Evolutionary conservation across 2,113 vertebrate species (phyloP).

Genomic region (Xenotilapia longispinis): DNA sequence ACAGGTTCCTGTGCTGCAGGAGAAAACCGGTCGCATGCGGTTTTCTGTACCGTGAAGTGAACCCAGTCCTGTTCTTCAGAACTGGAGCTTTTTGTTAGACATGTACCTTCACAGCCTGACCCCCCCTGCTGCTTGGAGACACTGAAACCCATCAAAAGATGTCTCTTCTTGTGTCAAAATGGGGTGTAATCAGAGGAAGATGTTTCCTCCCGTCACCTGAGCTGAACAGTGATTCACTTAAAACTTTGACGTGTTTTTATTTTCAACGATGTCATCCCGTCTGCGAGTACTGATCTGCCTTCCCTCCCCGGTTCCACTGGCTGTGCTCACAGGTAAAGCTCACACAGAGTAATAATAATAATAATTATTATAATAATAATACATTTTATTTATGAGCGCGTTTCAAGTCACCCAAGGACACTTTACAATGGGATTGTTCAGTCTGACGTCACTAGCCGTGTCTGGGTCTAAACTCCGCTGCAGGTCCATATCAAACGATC

Average conservation of each 20-base stretch:
- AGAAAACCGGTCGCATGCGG: background rate
- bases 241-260: background rate
- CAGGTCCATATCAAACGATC: too few species aligned
- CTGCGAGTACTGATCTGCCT: background rate
- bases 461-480: too few species aligned
- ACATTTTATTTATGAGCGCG: too few species aligned
- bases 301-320: background rate
- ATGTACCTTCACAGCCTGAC: background rate
- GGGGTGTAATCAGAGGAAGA: background rate
- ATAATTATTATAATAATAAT: too few species aligned
- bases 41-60: background rate
- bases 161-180: background rate
- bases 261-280: background rate
- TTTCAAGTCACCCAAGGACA: too few species aligned
- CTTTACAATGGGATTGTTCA: too few species aligned
- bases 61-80: background rate
- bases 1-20: background rate
- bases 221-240: background rate
- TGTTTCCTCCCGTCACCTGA: background rate
- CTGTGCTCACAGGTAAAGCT: background rate
- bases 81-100: background rate
- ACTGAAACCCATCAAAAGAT: background rate
- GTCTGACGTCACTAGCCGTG: too few species aligned
- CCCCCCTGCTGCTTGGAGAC: background rate
- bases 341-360: background rate